These are phyloP conservation scores for Hemicordylus capensis DNA, from an alignment of 2,113 vertebrate species.

Conservation along the genomic window DNA sequence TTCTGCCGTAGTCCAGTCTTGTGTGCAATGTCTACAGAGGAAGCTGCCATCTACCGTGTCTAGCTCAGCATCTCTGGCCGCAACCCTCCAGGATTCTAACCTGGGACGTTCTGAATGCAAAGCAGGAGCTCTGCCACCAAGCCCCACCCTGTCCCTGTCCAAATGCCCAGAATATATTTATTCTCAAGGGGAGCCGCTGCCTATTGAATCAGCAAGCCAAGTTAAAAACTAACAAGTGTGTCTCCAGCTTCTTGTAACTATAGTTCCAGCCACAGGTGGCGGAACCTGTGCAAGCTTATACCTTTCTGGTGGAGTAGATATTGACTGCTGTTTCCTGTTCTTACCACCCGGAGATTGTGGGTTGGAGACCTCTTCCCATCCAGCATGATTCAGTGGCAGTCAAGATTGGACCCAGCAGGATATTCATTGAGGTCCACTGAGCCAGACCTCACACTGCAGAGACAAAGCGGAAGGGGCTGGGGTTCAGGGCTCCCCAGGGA, in stretches of 20 bases:
- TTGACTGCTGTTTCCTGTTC: neutral
- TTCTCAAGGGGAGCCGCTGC: neutral
- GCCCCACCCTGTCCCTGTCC: neutral
- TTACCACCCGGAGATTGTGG: neutral
- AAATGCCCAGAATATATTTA: neutral
- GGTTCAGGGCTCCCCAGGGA: neutral
- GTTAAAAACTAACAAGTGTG: neutral
- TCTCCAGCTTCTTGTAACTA: neutral
- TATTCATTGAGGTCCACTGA: neutral
- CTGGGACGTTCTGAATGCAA: no score
- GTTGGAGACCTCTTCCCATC: neutral
- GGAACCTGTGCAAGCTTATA: neutral
- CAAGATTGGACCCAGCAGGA: neutral
- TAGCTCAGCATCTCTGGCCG: no score
- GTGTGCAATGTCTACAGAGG: no score
- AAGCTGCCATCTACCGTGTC: no score
- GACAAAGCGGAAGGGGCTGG: neutral
- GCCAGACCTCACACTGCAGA: neutral
- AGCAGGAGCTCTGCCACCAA: no score
- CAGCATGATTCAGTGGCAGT: neutral
- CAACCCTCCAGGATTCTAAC: no score
- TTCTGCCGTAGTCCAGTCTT: no score
- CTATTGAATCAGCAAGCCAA: neutral
- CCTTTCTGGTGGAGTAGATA: neutral
- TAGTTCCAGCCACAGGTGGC: neutral